These are phyloP conservation scores for Melitaea cinxia DNA, from an alignment of 1,140 invertebrate species.

Conservation along the genomic window DNA sequence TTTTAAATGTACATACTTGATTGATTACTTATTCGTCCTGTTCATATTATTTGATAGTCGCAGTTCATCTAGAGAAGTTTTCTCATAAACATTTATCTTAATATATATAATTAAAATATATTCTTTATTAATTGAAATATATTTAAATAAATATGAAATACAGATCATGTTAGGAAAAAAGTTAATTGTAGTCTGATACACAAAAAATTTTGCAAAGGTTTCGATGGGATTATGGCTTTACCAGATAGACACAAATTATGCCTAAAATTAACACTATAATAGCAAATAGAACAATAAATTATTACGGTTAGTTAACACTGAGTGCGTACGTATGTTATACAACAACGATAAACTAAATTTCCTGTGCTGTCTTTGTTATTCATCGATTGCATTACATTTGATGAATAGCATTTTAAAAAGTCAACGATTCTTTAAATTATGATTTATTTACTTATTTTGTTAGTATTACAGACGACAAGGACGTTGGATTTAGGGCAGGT, in stretches of 20 bases:
- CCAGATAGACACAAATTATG: background rate
- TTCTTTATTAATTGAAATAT: no score
- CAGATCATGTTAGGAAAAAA: no score
- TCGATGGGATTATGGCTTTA: background rate
- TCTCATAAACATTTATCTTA: no score
- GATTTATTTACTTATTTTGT: background rate
- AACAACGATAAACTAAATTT: background rate
- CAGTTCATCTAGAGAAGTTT: background rate
- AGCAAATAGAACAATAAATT: conserved; percentile 6
- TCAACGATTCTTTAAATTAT: conserved; percentile 1
- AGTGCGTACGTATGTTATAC: background rate
- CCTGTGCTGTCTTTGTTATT: background rate
- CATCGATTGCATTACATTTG: background rate
- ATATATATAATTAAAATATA: no score
- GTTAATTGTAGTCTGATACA: no score
- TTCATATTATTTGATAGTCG: background rate
- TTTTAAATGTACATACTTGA: conserved; percentile 37
- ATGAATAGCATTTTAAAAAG: background rate
- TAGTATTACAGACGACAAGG: conserved; percentile 1
- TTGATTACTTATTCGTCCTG: conserved; percentile 22
- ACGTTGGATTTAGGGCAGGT: conserved; percentile 28
- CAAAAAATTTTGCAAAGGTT: no score
- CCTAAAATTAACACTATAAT: background rate
- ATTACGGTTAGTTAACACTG: background rate
- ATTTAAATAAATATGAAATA: no score